These are phyloP conservation scores for Brachionus calyciflorus DNA, from an alignment of 1,140 invertebrate genomes.

Conservation along the genomic window DNA sequence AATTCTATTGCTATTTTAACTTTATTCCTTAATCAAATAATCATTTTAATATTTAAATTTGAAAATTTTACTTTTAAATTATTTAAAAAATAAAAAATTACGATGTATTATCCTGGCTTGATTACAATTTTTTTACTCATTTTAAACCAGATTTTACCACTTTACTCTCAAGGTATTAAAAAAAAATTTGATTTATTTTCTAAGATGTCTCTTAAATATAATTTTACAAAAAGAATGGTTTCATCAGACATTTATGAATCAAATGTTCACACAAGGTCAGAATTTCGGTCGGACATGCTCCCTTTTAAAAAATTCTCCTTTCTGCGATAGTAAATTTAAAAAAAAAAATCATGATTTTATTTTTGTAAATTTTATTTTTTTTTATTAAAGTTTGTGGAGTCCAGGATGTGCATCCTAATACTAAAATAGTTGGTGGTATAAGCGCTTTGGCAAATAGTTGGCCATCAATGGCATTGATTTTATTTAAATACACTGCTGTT, in stretches of 20 bases:
- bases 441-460: not conserved
- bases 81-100: no score
- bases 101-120: no score
- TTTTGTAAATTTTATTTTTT: not conserved
- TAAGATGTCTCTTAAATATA: no score
- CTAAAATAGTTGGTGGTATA: constrained; percentile 38
- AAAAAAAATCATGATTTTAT: not conserved
- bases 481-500: constrained; percentile 14
- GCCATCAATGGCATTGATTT: constrained; percentile 37
- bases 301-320: constrained; percentile 13
- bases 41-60: no score
- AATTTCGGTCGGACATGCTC: constrained; percentile 1
- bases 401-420: constrained; percentile 6
- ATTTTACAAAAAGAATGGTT: no score
- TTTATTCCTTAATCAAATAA: no score
- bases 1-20: no score
- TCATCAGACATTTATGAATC: not conserved
- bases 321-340: constrained; percentile 10
- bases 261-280: not conserved
- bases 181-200: no score
- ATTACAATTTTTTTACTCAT: no score
- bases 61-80: no score
- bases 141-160: no score
- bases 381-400: not conserved
- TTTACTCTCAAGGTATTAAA: no score